phyloP scores from a whole-genome alignment of 2,888 invertebrate genomes.

The Cerceris rybyensis region DNA sequence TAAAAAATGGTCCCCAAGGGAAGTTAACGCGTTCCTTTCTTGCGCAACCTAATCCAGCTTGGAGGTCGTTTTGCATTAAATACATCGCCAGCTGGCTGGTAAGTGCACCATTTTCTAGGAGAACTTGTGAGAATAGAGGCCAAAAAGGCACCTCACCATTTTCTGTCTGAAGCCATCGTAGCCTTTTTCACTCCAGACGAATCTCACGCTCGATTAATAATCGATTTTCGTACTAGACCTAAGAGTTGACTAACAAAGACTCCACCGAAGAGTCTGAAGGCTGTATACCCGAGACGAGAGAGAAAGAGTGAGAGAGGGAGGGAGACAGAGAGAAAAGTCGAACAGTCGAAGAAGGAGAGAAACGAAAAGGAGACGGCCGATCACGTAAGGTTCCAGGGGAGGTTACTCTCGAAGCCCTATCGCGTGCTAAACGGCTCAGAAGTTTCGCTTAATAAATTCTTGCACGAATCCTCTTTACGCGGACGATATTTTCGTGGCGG shows the following conservation, averaged over 20 bases:
- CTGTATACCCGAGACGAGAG: not conserved
- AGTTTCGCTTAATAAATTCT: conserved; percentile 69
- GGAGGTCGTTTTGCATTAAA: conserved; percentile 29
- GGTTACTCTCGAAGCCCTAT: conserved; percentile 35
- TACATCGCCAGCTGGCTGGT: conserved; percentile 28
- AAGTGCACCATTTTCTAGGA: conserved; percentile 34
- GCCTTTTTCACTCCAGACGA: conserved; percentile 38
- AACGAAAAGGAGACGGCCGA: conserved; percentile 10
- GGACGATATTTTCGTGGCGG: conserved; percentile 49
- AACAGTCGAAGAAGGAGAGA: not conserved
- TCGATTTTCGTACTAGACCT: conserved; percentile 54
- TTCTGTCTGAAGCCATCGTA: not conserved
- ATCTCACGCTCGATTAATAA: conserved; percentile 63
- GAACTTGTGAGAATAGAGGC: conserved; percentile 22
- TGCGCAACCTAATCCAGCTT: conserved; percentile 47
- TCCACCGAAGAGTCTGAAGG: not conserved
- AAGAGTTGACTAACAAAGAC: conserved; percentile 16
- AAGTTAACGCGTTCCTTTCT: conserved; percentile 37
- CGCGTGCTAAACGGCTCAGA: conserved; percentile 64
- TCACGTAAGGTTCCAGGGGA: conserved; percentile 17
- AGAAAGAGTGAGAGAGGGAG: not conserved
- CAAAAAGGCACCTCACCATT: conserved; percentile 1
- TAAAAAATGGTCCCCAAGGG: conserved; percentile 34
- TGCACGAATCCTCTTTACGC: conserved; percentile 34
- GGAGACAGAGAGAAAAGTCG: not conserved